Percentiles rank a stretch among this genome's conserved stretches.
These are phyloP conservation scores for Pammene fasciana DNA, from an alignment of 2,888 invertebrate species.

Conservation along the genomic window DNA sequence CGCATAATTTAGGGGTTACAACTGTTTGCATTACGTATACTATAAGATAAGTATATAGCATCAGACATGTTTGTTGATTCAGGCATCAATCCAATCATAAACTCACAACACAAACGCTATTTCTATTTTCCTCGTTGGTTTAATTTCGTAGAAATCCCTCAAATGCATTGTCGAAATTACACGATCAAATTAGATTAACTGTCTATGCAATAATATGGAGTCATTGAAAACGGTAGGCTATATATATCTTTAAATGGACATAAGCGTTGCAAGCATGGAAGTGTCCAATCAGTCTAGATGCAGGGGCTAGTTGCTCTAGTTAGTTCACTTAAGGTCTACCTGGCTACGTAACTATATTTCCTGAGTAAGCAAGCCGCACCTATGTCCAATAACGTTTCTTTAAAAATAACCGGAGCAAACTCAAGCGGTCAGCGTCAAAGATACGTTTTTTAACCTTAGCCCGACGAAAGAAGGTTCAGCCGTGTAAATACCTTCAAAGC, in stretches of 20 bases:
- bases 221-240: background rate
- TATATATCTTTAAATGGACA: constrained; percentile 56
- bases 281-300: constrained; percentile 76
- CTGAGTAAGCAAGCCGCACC: constrained; percentile 30
- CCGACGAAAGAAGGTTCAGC: background rate
- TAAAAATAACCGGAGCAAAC: constrained; percentile 35
- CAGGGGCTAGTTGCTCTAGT: constrained; percentile 62
- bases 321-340: constrained; percentile 62
- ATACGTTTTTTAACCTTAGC: background rate
- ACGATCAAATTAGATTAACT: constrained; percentile 15
- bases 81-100: constrained; percentile 21
- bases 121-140: constrained; percentile 10
- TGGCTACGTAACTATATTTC: constrained; percentile 44
- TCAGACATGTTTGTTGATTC: constrained; percentile 19
- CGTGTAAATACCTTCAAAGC: background rate
- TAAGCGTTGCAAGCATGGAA: constrained; percentile 66
- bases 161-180: constrained; percentile 32
- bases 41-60: background rate
- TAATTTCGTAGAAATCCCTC: constrained; percentile 31
- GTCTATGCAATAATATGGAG: background rate
- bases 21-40: background rate
- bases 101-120: constrained; percentile 14
- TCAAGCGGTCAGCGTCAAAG: background rate
- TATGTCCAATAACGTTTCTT: constrained; percentile 35
- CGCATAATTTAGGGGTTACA: background rate